These are phyloP conservation scores for Ascidia mentula DNA, from an alignment of 23 tunicate species.

Conservation along the genomic window DNA sequence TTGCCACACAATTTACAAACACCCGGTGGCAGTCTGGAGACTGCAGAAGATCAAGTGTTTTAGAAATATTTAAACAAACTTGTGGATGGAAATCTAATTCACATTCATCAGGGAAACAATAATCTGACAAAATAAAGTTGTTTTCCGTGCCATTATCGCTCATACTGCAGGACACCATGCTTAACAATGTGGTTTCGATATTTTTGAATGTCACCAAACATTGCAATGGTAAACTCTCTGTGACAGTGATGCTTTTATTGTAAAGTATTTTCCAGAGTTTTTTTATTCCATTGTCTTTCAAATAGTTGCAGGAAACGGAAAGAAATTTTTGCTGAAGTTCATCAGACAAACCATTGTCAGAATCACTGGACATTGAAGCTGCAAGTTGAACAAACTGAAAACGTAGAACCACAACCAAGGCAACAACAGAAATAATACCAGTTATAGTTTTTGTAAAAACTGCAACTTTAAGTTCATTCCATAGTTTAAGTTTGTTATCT, in stretches of 20 bases:
- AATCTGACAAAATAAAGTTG: conserved; percentile 16
- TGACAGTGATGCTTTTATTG: conserved; percentile 11
- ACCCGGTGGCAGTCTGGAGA: conserved; percentile 54
- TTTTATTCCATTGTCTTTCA: conserved; percentile 21
- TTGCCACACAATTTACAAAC: conserved; percentile 26
- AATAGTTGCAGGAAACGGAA: conserved; percentile 35
- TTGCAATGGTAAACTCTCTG: conserved; percentile 70
- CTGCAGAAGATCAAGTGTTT: conserved; percentile 58
- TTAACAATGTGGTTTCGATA: conserved; percentile 26
- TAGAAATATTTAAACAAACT: not conserved
- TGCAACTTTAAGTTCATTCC: conserved; percentile 72
- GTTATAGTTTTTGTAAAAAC: conserved; percentile 43
- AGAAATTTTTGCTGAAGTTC: conserved; percentile 41
- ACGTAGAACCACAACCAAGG: conserved; percentile 23
- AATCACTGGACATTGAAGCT: conserved; percentile 16
- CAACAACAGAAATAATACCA: conserved; percentile 29
- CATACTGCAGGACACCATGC: conserved; percentile 17
- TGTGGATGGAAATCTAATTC: conserved; percentile 3
- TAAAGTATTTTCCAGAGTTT: conserved; percentile 12
- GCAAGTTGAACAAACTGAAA: conserved; percentile 66
- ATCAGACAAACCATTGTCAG: conserved; percentile 1
- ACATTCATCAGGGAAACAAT: conserved; percentile 17
- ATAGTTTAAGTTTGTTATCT: conserved; percentile 43
- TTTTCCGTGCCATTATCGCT: not conserved
- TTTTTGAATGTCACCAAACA: conserved; percentile 19